Base-by-base conservation (phyloP, 2,888 invertebrate genomes). In the Zaprionus bogoriensis region DNA sequence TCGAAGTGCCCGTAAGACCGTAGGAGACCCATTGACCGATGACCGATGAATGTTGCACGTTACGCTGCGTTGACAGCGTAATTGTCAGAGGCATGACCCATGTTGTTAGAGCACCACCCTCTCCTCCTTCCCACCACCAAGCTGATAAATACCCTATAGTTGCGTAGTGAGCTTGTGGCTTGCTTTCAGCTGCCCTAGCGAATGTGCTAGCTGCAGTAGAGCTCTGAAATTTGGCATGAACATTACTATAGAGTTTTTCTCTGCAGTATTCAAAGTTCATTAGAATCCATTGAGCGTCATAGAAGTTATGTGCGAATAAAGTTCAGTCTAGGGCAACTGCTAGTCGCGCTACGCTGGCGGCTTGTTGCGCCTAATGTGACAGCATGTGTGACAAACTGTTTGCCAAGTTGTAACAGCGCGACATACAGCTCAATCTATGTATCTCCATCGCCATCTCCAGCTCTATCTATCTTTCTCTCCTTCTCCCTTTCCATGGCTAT, bases 381-480 rank as follows among this genome's bases (percentile, higher is more conserved):
- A 55, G 44, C 36, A 73, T 72, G 59, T 77, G 74, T 50, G 53
- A 57, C 67, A 55, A 77, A 73, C 63, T 67, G 59, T 61, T 65
- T 69, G 52, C 32, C 52, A 53, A 44, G 50, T 53, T 52, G 52
- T 53, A 48, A 58, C 44, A 63, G 38, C 52, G 54, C 48, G 32
- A 67, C 32, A 55, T 52, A 44, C 17, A 50, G 38, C 38, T 47
- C 20, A 44, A 42, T 38, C 17, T 52, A 28, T 25, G 25, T 59
- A 20, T 47, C 6, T 48, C 45, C 30, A 36, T 30, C 45, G 27
- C n/a, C 9, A n/a, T 4, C 12, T 14, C n/a, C 38, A 1, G 20
- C 28, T 30, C n/a, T n/a, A n/a, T n/a, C n/a, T n/a, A n/a, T n/a
- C n/a, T n/a, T n/a, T n/a, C n/a, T n/a, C n/a, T n/a, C n/a, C n/a